phyloP scores from a whole-genome alignment of 1,140 invertebrate genomes.

The Diabrotica virgifera region DNA sequence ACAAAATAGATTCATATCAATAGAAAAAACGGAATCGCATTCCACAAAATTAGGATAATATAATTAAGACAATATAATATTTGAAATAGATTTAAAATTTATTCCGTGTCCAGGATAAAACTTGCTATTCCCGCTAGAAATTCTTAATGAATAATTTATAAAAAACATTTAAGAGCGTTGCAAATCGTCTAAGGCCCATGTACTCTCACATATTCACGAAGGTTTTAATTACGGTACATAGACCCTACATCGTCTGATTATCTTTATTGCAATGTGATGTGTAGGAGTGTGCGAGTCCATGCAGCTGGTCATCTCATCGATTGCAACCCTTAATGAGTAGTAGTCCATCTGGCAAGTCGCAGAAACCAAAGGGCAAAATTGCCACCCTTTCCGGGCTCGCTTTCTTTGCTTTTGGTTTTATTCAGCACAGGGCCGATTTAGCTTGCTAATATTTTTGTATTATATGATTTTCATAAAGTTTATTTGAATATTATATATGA shows the following conservation, averaged over 20 bases:
- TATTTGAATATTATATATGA: too few relatives aligned
- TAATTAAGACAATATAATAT: too few relatives aligned
- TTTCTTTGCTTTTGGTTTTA: conserved; percentile 4
- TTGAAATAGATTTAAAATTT: too few relatives aligned
- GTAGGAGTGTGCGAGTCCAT: conserved; percentile 28
- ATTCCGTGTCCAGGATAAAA: too few relatives aligned
- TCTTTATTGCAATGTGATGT: not conserved
- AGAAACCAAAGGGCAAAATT: conserved; percentile 34
- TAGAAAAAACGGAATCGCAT: too few relatives aligned
- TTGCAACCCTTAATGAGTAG: conserved; percentile 27
- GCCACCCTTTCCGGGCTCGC: conserved; percentile 21
- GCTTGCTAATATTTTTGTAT: not conserved
- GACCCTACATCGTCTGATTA: conserved; percentile 9
- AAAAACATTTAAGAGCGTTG: too few relatives aligned
- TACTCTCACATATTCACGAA: conserved; percentile 4
- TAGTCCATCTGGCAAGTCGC: conserved; percentile 40
- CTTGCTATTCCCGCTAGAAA: too few relatives aligned
- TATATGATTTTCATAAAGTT: too few relatives aligned
- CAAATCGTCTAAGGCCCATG: too few relatives aligned
- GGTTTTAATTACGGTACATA: conserved; percentile 11
- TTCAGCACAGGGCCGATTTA: conserved; percentile 9
- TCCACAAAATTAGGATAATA: too few relatives aligned
- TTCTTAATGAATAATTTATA: too few relatives aligned
- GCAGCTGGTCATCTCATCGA: conserved; percentile 38
- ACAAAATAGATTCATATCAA: too few relatives aligned